These are phyloP conservation scores for Drosophila emarginata DNA, from an alignment of 2,888 invertebrate species.

Conservation along the genomic window DNA sequence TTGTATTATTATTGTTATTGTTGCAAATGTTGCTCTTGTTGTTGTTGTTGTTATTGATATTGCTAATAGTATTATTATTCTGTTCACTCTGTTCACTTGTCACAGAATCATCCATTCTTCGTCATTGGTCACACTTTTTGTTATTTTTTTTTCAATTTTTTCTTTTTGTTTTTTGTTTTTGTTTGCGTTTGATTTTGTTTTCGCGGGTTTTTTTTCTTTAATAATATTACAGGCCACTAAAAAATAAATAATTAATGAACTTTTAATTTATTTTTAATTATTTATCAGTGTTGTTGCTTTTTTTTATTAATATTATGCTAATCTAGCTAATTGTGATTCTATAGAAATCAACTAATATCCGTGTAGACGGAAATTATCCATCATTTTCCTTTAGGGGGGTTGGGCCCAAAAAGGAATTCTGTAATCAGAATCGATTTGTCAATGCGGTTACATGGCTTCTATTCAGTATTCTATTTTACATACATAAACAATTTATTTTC, in stretches of 20 bases:
- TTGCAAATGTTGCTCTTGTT: slow-evolving; percentile 83
- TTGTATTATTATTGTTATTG: slow-evolving; percentile 31
- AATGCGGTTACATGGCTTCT: not conserved
- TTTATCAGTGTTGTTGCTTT: slow-evolving; percentile 33
- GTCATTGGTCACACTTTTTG: slow-evolving; percentile 62
- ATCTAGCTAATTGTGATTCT: slow-evolving; percentile 20
- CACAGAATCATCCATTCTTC: slow-evolving; percentile 85
- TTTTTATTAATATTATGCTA: slow-evolving; percentile 18
- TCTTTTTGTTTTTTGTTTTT: slow-evolving; percentile 25
- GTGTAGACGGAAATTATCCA: slow-evolving; percentile 13
- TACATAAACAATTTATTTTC: not conserved
- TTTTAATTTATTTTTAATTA: slow-evolving; percentile 73
- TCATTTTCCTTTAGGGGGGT: slow-evolving; percentile 5
- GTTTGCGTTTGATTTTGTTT: slow-evolving; percentile 18
- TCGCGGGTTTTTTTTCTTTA: slow-evolving; percentile 4
- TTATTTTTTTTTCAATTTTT: slow-evolving; percentile 16
- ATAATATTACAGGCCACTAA: slow-evolving; percentile 42
- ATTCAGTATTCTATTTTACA: not conserved
- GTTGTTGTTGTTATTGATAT: slow-evolving; percentile 61
- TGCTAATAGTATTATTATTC: slow-evolving; percentile 39
- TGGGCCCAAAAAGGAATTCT: not conserved
- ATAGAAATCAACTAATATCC: slow-evolving; percentile 29
- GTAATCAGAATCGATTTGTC: slow-evolving; percentile 2
- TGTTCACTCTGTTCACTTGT: slow-evolving; percentile 84
- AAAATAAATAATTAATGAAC: slow-evolving; percentile 64